These are phyloP conservation scores for Autographa gamma DNA, from an alignment of 2,888 invertebrate species.

Conservation along the genomic window DNA sequence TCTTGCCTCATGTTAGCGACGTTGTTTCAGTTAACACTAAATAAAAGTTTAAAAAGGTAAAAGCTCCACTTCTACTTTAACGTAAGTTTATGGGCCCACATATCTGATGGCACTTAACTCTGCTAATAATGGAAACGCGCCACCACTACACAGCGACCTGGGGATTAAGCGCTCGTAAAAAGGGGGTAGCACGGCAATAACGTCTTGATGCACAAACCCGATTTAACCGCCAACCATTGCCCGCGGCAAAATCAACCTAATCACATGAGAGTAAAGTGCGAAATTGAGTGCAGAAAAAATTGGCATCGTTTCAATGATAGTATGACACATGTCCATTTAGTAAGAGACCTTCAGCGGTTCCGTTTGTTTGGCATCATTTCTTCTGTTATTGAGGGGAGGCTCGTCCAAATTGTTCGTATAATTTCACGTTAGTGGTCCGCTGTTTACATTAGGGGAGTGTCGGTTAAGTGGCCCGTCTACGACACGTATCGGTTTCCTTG, in stretches of 20 bases:
- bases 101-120: slow-evolving; percentile 19
- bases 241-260: slow-evolving; percentile 52
- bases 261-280: slow-evolving; percentile 38
- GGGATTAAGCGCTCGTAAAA: slow-evolving; percentile 87
- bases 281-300: slow-evolving; percentile 24
- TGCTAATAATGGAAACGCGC: slow-evolving; percentile 64
- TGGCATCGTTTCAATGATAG: slow-evolving; percentile 67
- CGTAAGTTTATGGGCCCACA: background rate
- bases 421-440: slow-evolving; percentile 51
- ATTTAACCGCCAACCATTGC: slow-evolving; percentile 47
- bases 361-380: slow-evolving; percentile 63
- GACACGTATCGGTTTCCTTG: slow-evolving; percentile 41
- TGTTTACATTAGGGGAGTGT: slow-evolving; percentile 54
- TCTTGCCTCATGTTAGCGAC: too few relatives aligned
- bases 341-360: slow-evolving; percentile 68
- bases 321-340: slow-evolving; percentile 79
- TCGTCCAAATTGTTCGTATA: slow-evolving; percentile 57
- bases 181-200: slow-evolving; percentile 81
- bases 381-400: slow-evolving; percentile 53
- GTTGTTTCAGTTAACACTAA: background rate
- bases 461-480: slow-evolving; percentile 40
- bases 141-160: slow-evolving; percentile 68
- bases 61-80: background rate
- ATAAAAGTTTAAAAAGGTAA: background rate
- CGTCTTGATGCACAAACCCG: slow-evolving; percentile 80